These are phyloP conservation scores for Ennomos quercinarius DNA, from an alignment of 2,888 invertebrate genomes.

Conservation along the genomic window DNA sequence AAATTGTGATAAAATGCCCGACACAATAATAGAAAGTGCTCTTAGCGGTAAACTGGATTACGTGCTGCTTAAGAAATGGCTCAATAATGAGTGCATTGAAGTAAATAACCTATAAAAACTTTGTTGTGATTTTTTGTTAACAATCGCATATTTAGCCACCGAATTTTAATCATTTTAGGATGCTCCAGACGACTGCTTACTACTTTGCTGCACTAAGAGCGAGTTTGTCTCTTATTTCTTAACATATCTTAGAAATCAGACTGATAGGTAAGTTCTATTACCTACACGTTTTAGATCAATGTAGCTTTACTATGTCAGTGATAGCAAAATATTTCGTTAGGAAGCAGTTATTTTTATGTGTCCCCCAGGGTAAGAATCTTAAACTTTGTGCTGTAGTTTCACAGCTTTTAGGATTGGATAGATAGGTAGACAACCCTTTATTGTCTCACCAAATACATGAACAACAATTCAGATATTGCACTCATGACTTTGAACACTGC, in stretches of 20 bases:
- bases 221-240: slow-evolving; percentile 86
- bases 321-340: too few species aligned
- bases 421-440: too few species aligned
- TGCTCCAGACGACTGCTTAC: slow-evolving; percentile 66
- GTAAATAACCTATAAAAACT: slow-evolving; percentile 67
- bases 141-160: slow-evolving; percentile 30
- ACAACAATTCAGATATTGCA: too few species aligned
- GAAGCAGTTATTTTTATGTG: too few species aligned
- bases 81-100: slow-evolving; percentile 70
- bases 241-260: slow-evolving; percentile 82
- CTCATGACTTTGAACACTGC: too few species aligned
- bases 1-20: slow-evolving; percentile 69
- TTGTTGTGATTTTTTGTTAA: slow-evolving; percentile 20
- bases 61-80: slow-evolving; percentile 73
- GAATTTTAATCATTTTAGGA: slow-evolving; percentile 61
- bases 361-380: too few species aligned
- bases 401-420: too few species aligned
- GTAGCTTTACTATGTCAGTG: too few species aligned
- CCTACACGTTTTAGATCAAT: too few species aligned
- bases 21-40: slow-evolving; percentile 77
- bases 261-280: slow-evolving; percentile 70
- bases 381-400: too few species aligned
- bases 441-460: too few species aligned
- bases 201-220: slow-evolving; percentile 68
- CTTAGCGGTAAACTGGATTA: slow-evolving; percentile 72